phyloP scores from a whole-genome alignment of 2,888 invertebrate species.

The Drosophila rellima region DNA sequence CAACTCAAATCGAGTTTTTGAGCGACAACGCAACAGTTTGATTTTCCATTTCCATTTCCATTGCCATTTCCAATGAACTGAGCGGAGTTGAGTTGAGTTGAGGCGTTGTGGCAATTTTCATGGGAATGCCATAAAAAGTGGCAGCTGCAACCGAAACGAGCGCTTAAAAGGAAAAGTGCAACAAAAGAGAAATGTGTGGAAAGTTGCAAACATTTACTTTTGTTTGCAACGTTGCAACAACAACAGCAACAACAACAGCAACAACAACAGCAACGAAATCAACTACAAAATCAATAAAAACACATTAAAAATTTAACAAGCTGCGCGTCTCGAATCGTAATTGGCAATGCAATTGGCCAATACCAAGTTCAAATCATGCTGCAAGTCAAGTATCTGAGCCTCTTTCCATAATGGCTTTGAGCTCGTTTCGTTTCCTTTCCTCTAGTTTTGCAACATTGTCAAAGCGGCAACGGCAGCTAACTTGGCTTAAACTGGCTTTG shows the following conservation, averaged over 20 bases:
- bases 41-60: conserved; percentile 54
- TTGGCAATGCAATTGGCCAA: conserved; percentile 23
- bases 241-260: conserved; percentile 11
- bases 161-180: conserved; percentile 76
- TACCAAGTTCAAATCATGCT: conserved; percentile 46
- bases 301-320: conserved; percentile 65
- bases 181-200: conserved; percentile 76
- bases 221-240: conserved; percentile 41
- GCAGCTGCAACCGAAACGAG: conserved; percentile 43
- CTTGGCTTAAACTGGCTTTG: conserved; percentile 22
- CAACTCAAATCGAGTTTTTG: conserved; percentile 42
- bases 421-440: conserved; percentile 29
- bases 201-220: conserved; percentile 75
- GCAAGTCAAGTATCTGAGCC: conserved; percentile 11
- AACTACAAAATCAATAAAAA: conserved; percentile 35
- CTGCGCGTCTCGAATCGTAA: conserved; percentile 36
- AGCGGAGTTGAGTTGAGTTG: conserved; percentile 14
- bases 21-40: conserved; percentile 68
- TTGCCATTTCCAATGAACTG: conserved; percentile 57
- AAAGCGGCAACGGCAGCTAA: conserved; percentile 5
- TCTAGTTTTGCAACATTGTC: conserved; percentile 31
- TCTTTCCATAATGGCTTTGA: conserved; percentile 18
- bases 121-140: conserved; percentile 74
- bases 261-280: conserved; percentile 2
- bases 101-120: conserved; percentile 66